Evolutionary conservation across 2,113 vertebrate species (phyloP), one percentile per base, ranked within the genome.

Genomic region (Alouatta palliata): DNA sequence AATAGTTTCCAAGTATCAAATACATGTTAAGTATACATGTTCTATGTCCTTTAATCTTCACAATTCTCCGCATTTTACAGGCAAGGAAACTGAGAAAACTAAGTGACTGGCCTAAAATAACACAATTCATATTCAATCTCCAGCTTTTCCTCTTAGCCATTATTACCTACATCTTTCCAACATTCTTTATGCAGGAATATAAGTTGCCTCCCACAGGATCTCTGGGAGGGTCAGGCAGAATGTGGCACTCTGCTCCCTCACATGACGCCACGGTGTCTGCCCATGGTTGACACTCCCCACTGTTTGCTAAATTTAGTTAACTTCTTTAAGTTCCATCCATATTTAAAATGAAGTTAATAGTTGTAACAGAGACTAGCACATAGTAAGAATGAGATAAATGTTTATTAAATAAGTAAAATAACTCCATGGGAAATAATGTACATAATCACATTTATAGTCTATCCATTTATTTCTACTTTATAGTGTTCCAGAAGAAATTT

Each of bases 341-440:
- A 43, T 84, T 94, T 80, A 61, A 94, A 92, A 95, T 64, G 43
- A 92, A 52, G n/a, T 54, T 64, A 89, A 54, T 43, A 37, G 77
- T 89, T 84, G 19, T 85, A 92, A 95, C 7, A 89, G 49, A n/a
- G 19, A 49, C 17, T 80, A 37, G n/a, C 11, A 70, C 56, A 76
- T 82, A 71, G 32, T 68, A 87, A 75, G 37, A 37, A 82, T 30
- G 35, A 81, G 47, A 43, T 73, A 80, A 87, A 16, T 35, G 10
- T 37, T 27, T 49, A 91, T 58, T 4, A 77, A 77, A 43, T 37
- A 66, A 79, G n/a, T 13, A 43, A 93, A 80, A n/a, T 70, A 54
- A 85, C 27, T 87, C 37, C 12, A 32, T 82, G 82, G 81, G 54
- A 82, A 32, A 83, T 88, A 32, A 23, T 64, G 32, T 8, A 76